phyloP scores from a whole-genome alignment of 2,113 vertebrate genomes.

The Mormyrus lacerda region DNA sequence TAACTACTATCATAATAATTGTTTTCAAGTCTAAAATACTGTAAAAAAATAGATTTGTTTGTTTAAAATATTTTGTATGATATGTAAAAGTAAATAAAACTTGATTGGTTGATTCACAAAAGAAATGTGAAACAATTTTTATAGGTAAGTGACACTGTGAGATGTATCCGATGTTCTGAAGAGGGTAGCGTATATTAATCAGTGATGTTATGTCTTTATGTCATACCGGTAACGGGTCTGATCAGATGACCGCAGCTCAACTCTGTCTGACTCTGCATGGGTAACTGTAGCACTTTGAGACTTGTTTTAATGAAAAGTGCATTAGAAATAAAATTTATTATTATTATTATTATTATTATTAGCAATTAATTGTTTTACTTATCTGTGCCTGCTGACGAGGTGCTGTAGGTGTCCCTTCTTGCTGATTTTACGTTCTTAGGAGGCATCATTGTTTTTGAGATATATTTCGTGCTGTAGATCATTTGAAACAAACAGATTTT shows the following conservation, averaged over 20 bases:
- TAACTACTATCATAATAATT: background rate
- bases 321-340: too few species aligned
- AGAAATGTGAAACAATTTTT: background rate
- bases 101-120: background rate
- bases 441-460: background rate
- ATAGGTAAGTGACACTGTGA: background rate
- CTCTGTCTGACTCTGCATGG: background rate
- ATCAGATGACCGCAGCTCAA: background rate
- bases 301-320: too few species aligned
- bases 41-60: background rate
- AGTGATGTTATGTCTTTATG: background rate
- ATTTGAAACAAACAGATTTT: background rate
- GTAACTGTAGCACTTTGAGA: too few species aligned
- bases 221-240: background rate
- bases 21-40: background rate
- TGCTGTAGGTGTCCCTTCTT: background rate
- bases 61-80: background rate
- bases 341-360: too few species aligned
- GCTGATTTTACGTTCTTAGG: background rate
- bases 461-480: background rate
- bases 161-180: background rate
- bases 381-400: background rate
- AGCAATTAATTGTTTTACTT: too few species aligned
- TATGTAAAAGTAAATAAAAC: background rate
- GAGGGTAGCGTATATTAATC: background rate